A percentile compares a stretch with the other conserved stretches of the same genome.
Evolutionary conservation across 2,113 vertebrate species (phyloP).

Genomic region (Prunella himalayana): DNA sequence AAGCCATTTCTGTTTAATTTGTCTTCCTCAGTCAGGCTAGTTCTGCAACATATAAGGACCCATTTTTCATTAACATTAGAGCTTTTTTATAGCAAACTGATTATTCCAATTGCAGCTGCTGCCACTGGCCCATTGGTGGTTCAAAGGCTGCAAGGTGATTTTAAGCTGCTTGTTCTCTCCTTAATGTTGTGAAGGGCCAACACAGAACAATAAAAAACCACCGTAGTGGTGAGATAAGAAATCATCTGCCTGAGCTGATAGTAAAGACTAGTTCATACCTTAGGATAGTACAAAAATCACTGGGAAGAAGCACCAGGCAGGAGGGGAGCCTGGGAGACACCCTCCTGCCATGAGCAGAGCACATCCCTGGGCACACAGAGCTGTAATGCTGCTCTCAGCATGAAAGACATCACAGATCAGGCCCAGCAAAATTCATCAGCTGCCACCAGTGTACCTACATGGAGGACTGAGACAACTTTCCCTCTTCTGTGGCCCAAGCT

Average conservation of each 20-base stretch:
- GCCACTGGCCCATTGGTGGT: neutral
- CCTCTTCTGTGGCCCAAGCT: rapidly evolving
- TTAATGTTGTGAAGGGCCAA: neutral
- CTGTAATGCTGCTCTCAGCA: rapidly evolving
- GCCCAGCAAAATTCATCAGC: rapidly evolving
- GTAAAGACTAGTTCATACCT: neutral
- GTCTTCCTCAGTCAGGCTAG: neutral
- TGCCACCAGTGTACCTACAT: neutral
- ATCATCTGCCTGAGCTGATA: neutral
- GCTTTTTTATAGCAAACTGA: neutral
- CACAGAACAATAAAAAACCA: rapidly evolving
- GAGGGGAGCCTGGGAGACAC: neutral
- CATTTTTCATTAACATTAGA: rapidly evolving
- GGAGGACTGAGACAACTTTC: neutral
- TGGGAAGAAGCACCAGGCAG: neutral
- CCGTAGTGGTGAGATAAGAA: neutral
- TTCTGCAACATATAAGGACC: neutral
- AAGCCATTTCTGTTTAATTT: neutral
- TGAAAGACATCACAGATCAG: rapidly evolving
- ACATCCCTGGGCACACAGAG: rapidly evolving
- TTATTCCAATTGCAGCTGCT: rapidly evolving
- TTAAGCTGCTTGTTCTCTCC: neutral
- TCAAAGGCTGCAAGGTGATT: neutral
- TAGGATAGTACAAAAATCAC: neutral
- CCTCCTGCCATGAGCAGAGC: neutral